Percentiles rank a stretch among this genome's conserved stretches.
These are phyloP conservation scores for Phasia obesa DNA, from an alignment of 2,888 invertebrate species.

Conservation along the genomic window DNA sequence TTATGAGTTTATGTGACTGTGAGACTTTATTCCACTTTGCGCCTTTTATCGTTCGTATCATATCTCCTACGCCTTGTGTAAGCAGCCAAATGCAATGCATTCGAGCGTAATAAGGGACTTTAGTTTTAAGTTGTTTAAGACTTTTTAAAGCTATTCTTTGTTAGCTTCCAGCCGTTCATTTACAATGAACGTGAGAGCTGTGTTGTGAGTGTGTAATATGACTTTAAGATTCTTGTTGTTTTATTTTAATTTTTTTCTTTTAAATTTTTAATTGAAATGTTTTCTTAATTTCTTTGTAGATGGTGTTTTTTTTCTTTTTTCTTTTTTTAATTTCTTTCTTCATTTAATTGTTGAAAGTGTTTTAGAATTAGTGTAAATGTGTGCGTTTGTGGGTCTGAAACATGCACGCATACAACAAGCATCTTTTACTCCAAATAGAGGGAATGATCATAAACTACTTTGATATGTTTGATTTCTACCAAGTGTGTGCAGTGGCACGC, in stretches of 20 bases:
- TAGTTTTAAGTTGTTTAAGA: constrained; percentile 42
- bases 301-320: constrained; percentile 1
- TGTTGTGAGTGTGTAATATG: constrained; percentile 27
- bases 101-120: constrained; percentile 37
- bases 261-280: constrained; percentile 67
- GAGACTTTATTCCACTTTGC: constrained; percentile 11
- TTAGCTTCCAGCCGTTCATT: constrained; percentile 29
- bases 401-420: background rate
- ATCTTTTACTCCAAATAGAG: background rate
- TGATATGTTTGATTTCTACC: constrained; percentile 49
- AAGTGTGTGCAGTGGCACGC: constrained; percentile 10
- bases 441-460: constrained; percentile 8
- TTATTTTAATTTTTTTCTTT: background rate
- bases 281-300: constrained; percentile 55
- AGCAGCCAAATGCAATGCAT: constrained; percentile 20
- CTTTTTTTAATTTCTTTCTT: constrained; percentile 7
- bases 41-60: constrained; percentile 11
- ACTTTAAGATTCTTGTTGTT: constrained; percentile 31
- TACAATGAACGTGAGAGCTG: constrained; percentile 3
- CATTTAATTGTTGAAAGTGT: background rate
- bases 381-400: background rate
- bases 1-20: background rate
- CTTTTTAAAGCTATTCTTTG: constrained; percentile 33
- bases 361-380: background rate
- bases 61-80: constrained; percentile 43